A percentile compares a stretch with the other conserved stretches of the same genome.
phyloP scores from a whole-genome alignment of 2,888 invertebrate genomes.

The Nephrocerus scutellatus region DNA sequence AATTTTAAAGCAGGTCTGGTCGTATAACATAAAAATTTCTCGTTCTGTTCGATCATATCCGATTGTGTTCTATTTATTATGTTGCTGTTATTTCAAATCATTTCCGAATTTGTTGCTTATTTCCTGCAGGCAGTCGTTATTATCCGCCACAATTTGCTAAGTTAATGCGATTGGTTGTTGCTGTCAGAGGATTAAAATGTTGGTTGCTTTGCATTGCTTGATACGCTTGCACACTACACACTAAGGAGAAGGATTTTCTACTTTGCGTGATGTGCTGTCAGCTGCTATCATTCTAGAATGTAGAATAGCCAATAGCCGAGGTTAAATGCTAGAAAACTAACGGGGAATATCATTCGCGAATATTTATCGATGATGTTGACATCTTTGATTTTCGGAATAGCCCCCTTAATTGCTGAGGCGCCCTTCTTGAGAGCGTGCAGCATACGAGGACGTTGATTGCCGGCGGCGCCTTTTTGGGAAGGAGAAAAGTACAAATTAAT shows the following conservation, averaged over 20 bases:
- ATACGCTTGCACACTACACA: constrained; percentile 29
- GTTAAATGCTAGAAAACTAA: constrained; percentile 92
- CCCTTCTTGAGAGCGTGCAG: constrained; percentile 76
- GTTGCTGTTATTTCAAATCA: too few relatives aligned
- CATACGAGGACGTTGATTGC: constrained; percentile 59
- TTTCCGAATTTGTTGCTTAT: too few relatives aligned
- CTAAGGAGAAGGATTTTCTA: constrained; percentile 23
- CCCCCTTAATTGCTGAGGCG: constrained; percentile 78
- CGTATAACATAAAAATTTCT: too few relatives aligned
- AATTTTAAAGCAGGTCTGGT: too few relatives aligned
- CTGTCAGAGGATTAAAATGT: too few relatives aligned
- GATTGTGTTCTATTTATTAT: too few relatives aligned
- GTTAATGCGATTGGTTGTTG: too few relatives aligned
- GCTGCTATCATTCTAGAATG: constrained; percentile 56
- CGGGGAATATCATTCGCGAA: constrained; percentile 90
- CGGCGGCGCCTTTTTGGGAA: constrained; percentile 27
- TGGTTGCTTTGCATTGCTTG: too few relatives aligned
- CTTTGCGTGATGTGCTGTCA: constrained; percentile 33
- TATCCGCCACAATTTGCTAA: too few relatives aligned
- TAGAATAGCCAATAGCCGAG: constrained; percentile 94
- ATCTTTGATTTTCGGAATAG: constrained; percentile 93
- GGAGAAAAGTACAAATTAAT: too few relatives aligned
- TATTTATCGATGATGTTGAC: constrained; percentile 98
- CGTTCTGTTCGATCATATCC: too few relatives aligned
- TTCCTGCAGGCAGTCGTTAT: too few relatives aligned